These are phyloP conservation scores for Liasis olivaceus DNA, from an alignment of 2,797 vertebrate genomes.

Conservation along the genomic window DNA sequence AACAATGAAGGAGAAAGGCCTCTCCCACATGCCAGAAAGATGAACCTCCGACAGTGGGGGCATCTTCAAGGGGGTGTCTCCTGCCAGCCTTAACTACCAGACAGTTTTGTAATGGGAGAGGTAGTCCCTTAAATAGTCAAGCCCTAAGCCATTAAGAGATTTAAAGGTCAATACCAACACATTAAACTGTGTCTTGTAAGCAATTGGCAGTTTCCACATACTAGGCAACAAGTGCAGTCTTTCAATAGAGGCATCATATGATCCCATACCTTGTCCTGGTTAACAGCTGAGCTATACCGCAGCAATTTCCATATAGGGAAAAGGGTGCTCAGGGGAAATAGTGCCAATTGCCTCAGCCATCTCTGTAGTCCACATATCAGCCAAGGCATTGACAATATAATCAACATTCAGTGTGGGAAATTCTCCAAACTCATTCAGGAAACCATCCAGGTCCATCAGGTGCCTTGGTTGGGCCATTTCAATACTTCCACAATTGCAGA, in stretches of 20 bases:
- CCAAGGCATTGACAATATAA: neutral
- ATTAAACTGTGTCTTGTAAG: neutral
- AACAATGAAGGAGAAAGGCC: neutral
- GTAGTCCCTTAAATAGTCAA: neutral
- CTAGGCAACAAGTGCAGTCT: neutral
- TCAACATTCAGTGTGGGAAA: neutral
- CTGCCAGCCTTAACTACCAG: neutral
- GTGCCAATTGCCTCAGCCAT: neutral
- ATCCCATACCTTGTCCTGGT: neutral
- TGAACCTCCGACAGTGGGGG: neutral
- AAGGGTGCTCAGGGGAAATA: neutral
- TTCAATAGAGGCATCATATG: neutral
- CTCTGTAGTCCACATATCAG: neutral
- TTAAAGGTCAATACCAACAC: neutral
- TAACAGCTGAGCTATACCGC: neutral
- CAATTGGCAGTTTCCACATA: neutral
- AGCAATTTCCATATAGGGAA: neutral
- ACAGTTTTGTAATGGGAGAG: neutral
- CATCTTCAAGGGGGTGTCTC: neutral
- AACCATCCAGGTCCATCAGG: neutral
- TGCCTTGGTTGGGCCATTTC: no score
- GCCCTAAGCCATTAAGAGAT: neutral
- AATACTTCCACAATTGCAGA: neutral
- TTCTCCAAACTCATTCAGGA: neutral
- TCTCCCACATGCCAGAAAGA: neutral